phyloP scores from a whole-genome alignment of 2,113 vertebrate species.

The Crotophaga sulcirostris region DNA sequence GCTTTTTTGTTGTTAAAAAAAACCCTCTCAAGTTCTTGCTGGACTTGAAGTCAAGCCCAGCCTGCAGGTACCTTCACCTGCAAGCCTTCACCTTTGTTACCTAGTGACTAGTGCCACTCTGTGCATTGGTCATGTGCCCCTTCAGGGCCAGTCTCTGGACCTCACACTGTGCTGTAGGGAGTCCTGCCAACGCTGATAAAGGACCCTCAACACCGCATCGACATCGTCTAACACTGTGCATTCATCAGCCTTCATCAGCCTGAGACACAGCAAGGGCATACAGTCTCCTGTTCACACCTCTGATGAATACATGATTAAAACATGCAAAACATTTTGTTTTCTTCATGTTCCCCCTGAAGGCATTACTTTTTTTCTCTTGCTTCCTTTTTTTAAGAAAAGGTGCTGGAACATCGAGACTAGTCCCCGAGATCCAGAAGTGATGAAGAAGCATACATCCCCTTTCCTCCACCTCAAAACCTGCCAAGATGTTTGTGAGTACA shows the following conservation, averaged over 20 bases:
- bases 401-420: background rate
- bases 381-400: background rate
- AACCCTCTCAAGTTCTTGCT: background rate
- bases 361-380: background rate
- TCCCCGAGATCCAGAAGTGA: background rate
- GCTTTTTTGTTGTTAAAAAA: background rate
- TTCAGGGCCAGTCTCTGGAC: background rate
- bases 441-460: background rate
- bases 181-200: background rate
- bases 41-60: background rate
- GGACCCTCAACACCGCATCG: accelerated
- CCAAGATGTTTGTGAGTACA: background rate
- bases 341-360: background rate
- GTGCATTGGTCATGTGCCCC: background rate
- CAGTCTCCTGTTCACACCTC: background rate
- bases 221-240: background rate
- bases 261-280: accelerated
- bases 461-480: background rate
- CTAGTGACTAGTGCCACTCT: background rate
- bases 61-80: no score
- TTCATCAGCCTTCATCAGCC: no score
- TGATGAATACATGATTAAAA: background rate
- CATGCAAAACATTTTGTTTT: background rate
- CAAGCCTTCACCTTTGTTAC: background rate
- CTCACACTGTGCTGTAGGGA: accelerated